Evolutionary conservation across 2,113 vertebrate species (phyloP).

Genomic region (Embiotoca jacksoni): DNA sequence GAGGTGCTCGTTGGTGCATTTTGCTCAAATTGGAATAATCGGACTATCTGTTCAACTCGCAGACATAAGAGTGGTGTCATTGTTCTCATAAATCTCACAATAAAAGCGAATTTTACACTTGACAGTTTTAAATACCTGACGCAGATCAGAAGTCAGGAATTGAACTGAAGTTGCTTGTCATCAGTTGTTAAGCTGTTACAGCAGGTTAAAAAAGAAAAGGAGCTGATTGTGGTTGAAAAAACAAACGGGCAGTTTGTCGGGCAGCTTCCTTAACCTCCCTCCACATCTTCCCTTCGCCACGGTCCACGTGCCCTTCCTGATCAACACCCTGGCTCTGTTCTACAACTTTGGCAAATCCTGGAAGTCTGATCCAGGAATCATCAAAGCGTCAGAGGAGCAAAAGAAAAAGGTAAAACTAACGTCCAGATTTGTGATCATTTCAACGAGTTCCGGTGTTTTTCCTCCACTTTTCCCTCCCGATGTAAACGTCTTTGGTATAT

Average conservation of each 20-base stretch:
- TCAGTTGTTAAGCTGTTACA: too few relatives aligned
- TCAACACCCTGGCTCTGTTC: conserved; percentile 95
- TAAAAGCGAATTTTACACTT: too few relatives aligned
- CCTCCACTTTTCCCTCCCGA: neutral
- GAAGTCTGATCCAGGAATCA: conserved; percentile 99
- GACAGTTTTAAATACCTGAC: too few relatives aligned
- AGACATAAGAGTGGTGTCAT: too few relatives aligned
- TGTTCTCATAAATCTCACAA: too few relatives aligned
- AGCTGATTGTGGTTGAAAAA: neutral
- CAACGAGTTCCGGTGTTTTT: too few relatives aligned
- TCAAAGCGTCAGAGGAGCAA: conserved; percentile 99
- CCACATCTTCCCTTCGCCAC: conserved; percentile 95
- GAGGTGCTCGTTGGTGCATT: too few relatives aligned
- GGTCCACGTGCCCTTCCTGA: conserved; percentile 95
- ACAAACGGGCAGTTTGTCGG: neutral
- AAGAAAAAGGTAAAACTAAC: conserved; percentile 92
- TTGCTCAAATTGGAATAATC: too few relatives aligned
- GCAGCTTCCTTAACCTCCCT: conserved; percentile 88
- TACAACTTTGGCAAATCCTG: conserved; percentile 99
- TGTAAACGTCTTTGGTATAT: neutral
- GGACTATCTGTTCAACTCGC: too few relatives aligned
- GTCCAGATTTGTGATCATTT: too few relatives aligned
- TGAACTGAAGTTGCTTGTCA: too few relatives aligned
- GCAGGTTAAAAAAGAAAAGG: neutral
- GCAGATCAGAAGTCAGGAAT: too few relatives aligned